Evolutionary conservation across 2,888 invertebrate genomes (phyloP), one percentile per base, ranked within the genome.

Genomic region (Torymus texanus): DNA sequence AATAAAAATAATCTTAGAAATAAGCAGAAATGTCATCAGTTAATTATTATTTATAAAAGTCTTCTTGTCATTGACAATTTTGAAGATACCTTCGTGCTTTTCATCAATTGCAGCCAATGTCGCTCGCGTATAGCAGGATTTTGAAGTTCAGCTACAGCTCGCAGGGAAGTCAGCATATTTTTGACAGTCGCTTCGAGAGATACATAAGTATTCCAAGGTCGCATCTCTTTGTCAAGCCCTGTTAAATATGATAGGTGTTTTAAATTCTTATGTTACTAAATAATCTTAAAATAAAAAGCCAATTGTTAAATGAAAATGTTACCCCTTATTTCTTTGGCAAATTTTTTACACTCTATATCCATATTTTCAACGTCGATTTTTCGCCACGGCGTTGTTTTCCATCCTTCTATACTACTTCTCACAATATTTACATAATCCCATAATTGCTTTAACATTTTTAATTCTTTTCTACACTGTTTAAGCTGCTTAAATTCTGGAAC

Each of bases 341-440:
- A 98, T 89, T 98, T 97, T 90, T 98, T 98, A 90, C 98, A 98
- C 90, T 98, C 98, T 84, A 98, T 97, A 88, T 98, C 98, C 98
- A 98, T 98, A 87, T 98, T 97, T 91, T 98, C 98, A 59, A 98
- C 98, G 88, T 98, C 98, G 81, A 98, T 97, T 89, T 97, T 97
- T 77, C 97, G 93, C 98, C 98, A 98, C 0, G 97, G 97, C 0
- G 98, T 98, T 0, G 96, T 97, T 90, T 98, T 98, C 98, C 98
- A 98, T 88, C 98, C 97, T 86, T 97, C 96, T 79, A 98, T 97
- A 87, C 96, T 95, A 3, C 97, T 96, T 84, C 94, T 94, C 2
- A 98, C 97, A 84, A 98, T 97, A 87, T 93, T 93, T 12, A 96
- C 95, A 88, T 98, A 98, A 91, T 98, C 98, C 98, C 98, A 98